Conservation (phyloP, 1,140 invertebrate genomes). For the Idris sp. region DNA sequence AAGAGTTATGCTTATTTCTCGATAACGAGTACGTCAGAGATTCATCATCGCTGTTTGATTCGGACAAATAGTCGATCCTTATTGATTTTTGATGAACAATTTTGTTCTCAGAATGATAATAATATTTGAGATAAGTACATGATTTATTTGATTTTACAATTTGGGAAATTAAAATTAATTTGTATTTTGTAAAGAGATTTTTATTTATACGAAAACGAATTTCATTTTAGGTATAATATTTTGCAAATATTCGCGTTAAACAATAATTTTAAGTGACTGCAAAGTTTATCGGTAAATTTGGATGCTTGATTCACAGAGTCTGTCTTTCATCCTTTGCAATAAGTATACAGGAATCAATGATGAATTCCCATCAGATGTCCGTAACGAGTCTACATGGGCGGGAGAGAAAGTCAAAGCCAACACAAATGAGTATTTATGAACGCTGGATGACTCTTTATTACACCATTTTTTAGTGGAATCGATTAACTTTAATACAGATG, state of each 20-base stretch:
- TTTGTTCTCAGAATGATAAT: slow-evolving; percentile 5
- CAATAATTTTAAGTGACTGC: slow-evolving; percentile 57
- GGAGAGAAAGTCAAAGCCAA: slow-evolving; percentile 52
- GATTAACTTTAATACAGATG: slow-evolving; percentile 71
- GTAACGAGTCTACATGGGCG: slow-evolving; percentile 70
- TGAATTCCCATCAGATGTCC: slow-evolving; percentile 58
- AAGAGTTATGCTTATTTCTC: slow-evolving; percentile 24
- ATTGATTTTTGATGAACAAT: slow-evolving; percentile 30
- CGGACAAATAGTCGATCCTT: slow-evolving; percentile 24
- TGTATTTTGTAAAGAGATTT: too few relatives aligned
- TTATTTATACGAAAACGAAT: too few relatives aligned
- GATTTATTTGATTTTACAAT: too few relatives aligned
- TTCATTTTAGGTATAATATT: too few relatives aligned
- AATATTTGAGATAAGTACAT: too few relatives aligned
- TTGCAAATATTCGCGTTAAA: slow-evolving; percentile 48
- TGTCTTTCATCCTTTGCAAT: slow-evolving; percentile 46
- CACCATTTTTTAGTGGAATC: slow-evolving; percentile 66
- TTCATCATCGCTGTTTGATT: slow-evolving; percentile 37
- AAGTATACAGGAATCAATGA: slow-evolving; percentile 63
- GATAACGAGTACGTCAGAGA: slow-evolving; percentile 44
- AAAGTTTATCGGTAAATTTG: slow-evolving; percentile 51
- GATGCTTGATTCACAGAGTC: slow-evolving; percentile 41
- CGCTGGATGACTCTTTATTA: slow-evolving; percentile 67
- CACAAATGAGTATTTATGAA: slow-evolving; percentile 75
- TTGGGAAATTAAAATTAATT: too few relatives aligned